These are phyloP conservation scores for Scaptomyza parva DNA, from an alignment of 2,888 invertebrate genomes.

Conservation along the genomic window DNA sequence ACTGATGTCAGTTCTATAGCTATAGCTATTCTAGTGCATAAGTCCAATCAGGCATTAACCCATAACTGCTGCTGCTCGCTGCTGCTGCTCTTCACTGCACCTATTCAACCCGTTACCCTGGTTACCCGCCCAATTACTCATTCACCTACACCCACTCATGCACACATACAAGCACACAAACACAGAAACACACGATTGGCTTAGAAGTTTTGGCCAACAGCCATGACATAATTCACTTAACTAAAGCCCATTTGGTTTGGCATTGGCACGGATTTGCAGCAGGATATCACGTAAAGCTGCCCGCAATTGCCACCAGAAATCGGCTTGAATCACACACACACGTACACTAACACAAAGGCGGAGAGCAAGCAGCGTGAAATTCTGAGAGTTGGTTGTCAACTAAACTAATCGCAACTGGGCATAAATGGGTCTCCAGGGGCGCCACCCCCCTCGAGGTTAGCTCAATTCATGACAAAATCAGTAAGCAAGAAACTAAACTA, in stretches of 20 bases:
- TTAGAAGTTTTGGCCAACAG: slow-evolving; percentile 42
- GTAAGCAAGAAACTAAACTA: slow-evolving; percentile 23
- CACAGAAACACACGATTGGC: slow-evolving; percentile 26
- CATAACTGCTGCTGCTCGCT: neutral
- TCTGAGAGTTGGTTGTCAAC: slow-evolving; percentile 31
- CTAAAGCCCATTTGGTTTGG: slow-evolving; percentile 50
- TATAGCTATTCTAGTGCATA: too few relatives aligned
- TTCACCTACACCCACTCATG: slow-evolving; percentile 18
- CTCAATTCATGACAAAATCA: slow-evolving; percentile 73
- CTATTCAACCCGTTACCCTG: too few relatives aligned
- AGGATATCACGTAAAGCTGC: slow-evolving; percentile 41
- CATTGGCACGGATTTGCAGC: slow-evolving; percentile 38
- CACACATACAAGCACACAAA: slow-evolving; percentile 30
- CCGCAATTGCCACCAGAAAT: slow-evolving; percentile 41
- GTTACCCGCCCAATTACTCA: too few relatives aligned
- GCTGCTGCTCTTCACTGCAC: too few relatives aligned
- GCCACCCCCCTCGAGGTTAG: slow-evolving; percentile 47
- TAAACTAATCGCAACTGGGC: slow-evolving; percentile 31
- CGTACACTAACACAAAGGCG: neutral
- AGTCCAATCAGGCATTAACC: neutral
- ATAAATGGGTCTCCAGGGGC: slow-evolving; percentile 37
- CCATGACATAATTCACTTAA: slow-evolving; percentile 53
- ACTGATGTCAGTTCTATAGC: neutral
- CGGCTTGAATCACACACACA: neutral
- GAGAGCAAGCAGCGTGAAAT: neutral